These are phyloP conservation scores for Callaeas wilsoni DNA, from an alignment of 2,113 vertebrate genomes.

Conservation along the genomic window DNA sequence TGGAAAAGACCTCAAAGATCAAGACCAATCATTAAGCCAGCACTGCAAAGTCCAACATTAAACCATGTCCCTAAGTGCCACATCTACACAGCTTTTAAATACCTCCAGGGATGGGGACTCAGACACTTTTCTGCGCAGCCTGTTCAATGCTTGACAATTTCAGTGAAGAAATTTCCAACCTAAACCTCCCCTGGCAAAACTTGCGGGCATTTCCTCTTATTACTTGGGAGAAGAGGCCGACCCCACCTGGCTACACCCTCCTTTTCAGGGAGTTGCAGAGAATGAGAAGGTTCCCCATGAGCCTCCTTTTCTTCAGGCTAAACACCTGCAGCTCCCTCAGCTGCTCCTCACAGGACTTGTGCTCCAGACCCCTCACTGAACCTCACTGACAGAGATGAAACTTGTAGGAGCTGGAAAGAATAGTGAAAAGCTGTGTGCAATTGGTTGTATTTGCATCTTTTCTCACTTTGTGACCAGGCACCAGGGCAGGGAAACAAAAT, in stretches of 20 bases:
- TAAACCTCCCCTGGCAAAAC: not conserved
- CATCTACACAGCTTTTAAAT: not conserved
- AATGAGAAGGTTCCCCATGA: rapidly evolving
- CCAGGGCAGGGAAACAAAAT: not conserved
- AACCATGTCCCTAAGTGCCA: too few relatives aligned
- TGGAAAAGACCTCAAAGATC: not conserved
- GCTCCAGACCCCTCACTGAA: not conserved
- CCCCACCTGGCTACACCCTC: not conserved
- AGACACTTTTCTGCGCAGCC: not conserved
- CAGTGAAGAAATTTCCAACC: not conserved
- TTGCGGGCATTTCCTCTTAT: not conserved
- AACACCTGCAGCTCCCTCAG: not conserved
- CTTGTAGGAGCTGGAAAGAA: not conserved
- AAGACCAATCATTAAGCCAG: not conserved
- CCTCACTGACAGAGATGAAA: not conserved
- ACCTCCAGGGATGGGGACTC: not conserved
- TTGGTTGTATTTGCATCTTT: not conserved
- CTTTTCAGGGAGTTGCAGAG: not conserved
- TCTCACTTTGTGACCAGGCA: not conserved
- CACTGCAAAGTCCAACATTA: not conserved
- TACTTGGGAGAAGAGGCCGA: not conserved
- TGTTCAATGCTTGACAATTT: not conserved
- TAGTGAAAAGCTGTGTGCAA: not conserved
- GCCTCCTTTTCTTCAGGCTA: not conserved
- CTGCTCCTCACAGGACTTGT: not conserved